phyloP scores from a whole-genome alignment of 2,113 vertebrate species.

The Proterorhinus semilunaris region DNA sequence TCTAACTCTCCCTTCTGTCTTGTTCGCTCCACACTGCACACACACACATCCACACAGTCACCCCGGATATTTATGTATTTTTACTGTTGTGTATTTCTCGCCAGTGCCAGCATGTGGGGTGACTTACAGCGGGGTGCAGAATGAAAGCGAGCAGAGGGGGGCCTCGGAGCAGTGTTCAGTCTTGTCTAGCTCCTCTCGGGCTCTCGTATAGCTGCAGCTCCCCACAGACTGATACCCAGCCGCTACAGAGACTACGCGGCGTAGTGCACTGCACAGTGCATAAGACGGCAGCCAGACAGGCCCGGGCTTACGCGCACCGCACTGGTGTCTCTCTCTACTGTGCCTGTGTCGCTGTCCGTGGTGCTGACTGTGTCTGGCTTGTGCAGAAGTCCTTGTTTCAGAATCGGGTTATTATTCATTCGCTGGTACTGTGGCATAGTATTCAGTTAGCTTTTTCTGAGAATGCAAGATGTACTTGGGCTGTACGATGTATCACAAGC shows the following conservation, averaged over 20 bases:
- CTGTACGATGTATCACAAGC: too few species aligned
- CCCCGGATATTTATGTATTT: conserved; percentile 67
- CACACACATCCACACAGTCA: conserved; percentile 1
- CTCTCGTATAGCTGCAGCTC: conserved; percentile 45
- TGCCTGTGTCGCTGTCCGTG: conserved; percentile 28
- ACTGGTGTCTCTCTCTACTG: conserved; percentile 26
- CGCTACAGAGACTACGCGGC: conserved; percentile 52
- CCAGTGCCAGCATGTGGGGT: conserved; percentile 50
- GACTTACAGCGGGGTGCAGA: conserved; percentile 67
- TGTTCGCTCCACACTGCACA: conserved; percentile 16
- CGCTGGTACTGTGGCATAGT: too few species aligned
- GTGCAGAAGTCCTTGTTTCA: not conserved
- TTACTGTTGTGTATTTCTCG: conserved; percentile 58
- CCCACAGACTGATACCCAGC: conserved; percentile 60
- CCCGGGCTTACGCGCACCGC: conserved; percentile 40
- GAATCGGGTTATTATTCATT: not conserved
- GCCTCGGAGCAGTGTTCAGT: conserved; percentile 44
- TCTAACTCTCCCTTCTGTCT: conserved; percentile 33
- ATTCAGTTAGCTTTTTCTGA: too few species aligned
- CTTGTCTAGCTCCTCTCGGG: conserved; percentile 41
- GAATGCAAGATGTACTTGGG: too few species aligned
- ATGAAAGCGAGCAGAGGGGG: conserved; percentile 49
- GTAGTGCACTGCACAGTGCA: conserved; percentile 37
- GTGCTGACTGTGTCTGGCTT: not conserved
- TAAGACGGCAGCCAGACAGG: conserved; percentile 41